phyloP scores from a whole-genome alignment of 2,888 invertebrate genomes.

The Perizoma affinitatum region DNA sequence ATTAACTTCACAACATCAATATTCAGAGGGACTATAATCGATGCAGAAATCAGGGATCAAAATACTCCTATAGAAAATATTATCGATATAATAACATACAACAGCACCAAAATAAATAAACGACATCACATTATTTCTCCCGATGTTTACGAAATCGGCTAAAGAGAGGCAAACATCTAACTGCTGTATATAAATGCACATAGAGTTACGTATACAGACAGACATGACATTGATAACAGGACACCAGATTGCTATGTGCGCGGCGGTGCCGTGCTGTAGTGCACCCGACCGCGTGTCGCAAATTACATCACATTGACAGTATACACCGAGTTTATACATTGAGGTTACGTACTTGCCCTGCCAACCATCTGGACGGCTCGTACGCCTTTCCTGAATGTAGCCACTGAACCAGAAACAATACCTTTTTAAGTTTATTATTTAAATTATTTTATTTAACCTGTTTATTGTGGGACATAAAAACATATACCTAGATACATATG shows the following conservation, averaged over 20 bases:
- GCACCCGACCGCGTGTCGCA: slow-evolving; percentile 51
- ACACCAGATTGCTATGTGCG: slow-evolving; percentile 74
- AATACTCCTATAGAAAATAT: slow-evolving; percentile 74
- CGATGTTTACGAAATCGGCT: slow-evolving; percentile 71
- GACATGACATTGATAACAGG: slow-evolving; percentile 81
- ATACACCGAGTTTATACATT: slow-evolving; percentile 71
- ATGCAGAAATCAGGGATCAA: slow-evolving; percentile 77
- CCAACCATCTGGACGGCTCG: slow-evolving; percentile 99
- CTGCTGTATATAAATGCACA: slow-evolving; percentile 78
- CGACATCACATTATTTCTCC: slow-evolving; percentile 71
- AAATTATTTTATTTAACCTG: slow-evolving; percentile 57
- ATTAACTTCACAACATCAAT: slow-evolving; percentile 80
- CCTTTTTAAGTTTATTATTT: slow-evolving; percentile 62
- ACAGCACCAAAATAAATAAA: slow-evolving; percentile 81
- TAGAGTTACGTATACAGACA: slow-evolving; percentile 72
- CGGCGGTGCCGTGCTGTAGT: slow-evolving; percentile 51
- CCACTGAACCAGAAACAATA: slow-evolving; percentile 91
- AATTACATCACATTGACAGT: slow-evolving; percentile 79
- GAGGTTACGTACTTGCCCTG: slow-evolving; percentile 97
- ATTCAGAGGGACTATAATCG: slow-evolving; percentile 75
- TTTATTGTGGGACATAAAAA: slow-evolving; percentile 56
- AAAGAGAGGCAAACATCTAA: slow-evolving; percentile 82
- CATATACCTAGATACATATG: slow-evolving; percentile 50
- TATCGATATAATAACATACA: slow-evolving; percentile 60
- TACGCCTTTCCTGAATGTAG: slow-evolving; percentile 99